Evolutionary conservation across 2,888 invertebrate species (phyloP), one percentile per base, ranked within the genome.

Genomic region (Adineta ricciae): DNA sequence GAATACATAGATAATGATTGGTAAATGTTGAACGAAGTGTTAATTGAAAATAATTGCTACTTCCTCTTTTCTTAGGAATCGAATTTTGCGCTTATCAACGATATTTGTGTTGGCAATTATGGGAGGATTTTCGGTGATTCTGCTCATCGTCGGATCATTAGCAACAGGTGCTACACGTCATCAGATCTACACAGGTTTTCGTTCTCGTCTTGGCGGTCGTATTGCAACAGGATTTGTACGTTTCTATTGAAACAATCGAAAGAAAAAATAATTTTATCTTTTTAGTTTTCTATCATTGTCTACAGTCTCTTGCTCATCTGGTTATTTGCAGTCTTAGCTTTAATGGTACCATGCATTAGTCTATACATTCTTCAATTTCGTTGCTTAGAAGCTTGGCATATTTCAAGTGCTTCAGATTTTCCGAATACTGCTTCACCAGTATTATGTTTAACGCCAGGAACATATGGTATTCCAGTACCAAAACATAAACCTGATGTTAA

Each of bases 111-210:
- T 82, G 38, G 82, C 84, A 36, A 83, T 84, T n/a, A 86, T 86
- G 86, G 54, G 86, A 21, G 82, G 82, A 9, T 83, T 86, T n/a
- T 52, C 83, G 21, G 38, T 86, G 4, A 84, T 86, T 49, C 41
- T 86, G 38, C 38, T 86, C 19, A 83, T 86, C 21, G 84, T 86
- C 11, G 86, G 86, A 46, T 84, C 84, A 27, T 52, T 86, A 27
- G 84, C 86, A 24, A 86, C 86, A 27, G 86, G 86, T 36, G 86
- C 86, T 27, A 86, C 84, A 32, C 78, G 86, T 24, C 36, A 84
- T 54, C 86, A 84, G 52, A 32, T 86, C 24, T 86, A 84, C 49
- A 86, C 84, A 5, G 86, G 86, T 27, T 86, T 86, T 56, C 36
- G 84, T 38, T 86, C 86, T 27, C 78, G 84, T 16, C 38, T 86